phyloP scores from a whole-genome alignment of 2,888 invertebrate species.

The Archaeoteleia sp. region DNA sequence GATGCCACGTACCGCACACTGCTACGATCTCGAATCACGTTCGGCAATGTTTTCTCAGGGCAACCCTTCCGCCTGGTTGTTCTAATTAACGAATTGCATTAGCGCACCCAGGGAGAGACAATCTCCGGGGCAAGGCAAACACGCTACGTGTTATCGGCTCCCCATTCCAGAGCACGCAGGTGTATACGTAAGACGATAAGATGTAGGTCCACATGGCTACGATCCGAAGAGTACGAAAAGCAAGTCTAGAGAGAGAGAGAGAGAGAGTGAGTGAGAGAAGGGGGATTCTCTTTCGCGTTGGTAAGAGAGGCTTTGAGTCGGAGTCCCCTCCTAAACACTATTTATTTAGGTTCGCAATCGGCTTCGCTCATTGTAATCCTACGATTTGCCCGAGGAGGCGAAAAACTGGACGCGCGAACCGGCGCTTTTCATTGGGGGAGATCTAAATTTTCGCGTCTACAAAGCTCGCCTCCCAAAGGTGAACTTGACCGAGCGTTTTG shows the following conservation, averaged over 20 bases:
- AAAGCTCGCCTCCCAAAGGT: constrained; percentile 32
- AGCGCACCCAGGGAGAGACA: constrained; percentile 17
- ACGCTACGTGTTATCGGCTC: neutral
- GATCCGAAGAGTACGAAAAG: neutral
- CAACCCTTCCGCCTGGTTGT: constrained; percentile 7
- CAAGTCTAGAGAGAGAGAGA: no score
- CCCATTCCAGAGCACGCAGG: neutral
- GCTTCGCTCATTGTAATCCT: constrained; percentile 45
- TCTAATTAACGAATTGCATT: constrained; percentile 56
- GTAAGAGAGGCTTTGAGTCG: no score
- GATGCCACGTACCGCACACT: constrained; percentile 4
- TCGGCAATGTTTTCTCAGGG: constrained; percentile 55
- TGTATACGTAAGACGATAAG: neutral
- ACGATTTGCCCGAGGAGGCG: constrained; percentile 24
- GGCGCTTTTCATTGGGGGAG: neutral
- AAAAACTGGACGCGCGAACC: constrained; percentile 5
- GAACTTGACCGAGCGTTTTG: neutral
- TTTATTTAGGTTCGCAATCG: constrained; percentile 59
- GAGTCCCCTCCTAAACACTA: constrained; percentile 12
- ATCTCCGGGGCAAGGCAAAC: neutral
- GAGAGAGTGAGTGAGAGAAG: no score
- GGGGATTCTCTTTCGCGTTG: no score
- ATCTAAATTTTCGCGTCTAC: no score
- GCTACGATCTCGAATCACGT: constrained; percentile 49
- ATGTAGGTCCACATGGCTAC: neutral